Base-by-base conservation (phyloP, 92 coral and sea anemone species). In the Isaurus tuberculatus region DNA sequence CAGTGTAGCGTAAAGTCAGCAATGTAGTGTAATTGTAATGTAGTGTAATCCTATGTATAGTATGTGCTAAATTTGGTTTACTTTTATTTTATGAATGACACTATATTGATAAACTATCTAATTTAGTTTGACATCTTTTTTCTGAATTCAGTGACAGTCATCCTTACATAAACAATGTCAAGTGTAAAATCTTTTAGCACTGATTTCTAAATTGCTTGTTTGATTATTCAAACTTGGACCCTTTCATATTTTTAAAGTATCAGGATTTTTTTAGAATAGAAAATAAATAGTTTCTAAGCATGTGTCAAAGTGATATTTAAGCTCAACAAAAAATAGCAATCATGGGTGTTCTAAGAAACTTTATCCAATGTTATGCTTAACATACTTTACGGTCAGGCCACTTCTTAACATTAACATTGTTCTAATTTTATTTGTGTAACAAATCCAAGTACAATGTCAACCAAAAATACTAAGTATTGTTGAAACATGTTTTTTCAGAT, bases 31-130 rank as follows among this genome's bases (percentile, higher is more conserved):
- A 65, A 65, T 65, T 72, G 43, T n/a, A n/a, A n/a, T 48, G 79
- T 73, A 73, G 79, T 49, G 79, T 75, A 75, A 55, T 31, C 66
- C 20, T 55, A 9, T 32, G 81, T 75, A 75, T 17, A 70, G 26
- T 31, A 10, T 58, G 19, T 77, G 53, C 25, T 77, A 75, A 10
- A n/a, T 75, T 55, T 5, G 32, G 49, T 53, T 32, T 53, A 8
- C 20, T 6, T 17, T 7, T n/a, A 32, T 2, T 73, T 27, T 73
- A 31, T 20, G 46, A 8, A 17, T 32, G 67, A 15, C 11, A 31
- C 65, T 57, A 48, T 55, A 30, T 27, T 49, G 14, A 22, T 17
- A 15, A 16, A 23, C 1, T 67, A 33, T 31, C 13, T n/a, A n/a
- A 26, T 7, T 26, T 46, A 19, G 4, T 58, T 46, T 46, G 16